Evolutionary conservation across 2,888 invertebrate species (phyloP).

Genomic region (Galerucella nymphaeae): DNA sequence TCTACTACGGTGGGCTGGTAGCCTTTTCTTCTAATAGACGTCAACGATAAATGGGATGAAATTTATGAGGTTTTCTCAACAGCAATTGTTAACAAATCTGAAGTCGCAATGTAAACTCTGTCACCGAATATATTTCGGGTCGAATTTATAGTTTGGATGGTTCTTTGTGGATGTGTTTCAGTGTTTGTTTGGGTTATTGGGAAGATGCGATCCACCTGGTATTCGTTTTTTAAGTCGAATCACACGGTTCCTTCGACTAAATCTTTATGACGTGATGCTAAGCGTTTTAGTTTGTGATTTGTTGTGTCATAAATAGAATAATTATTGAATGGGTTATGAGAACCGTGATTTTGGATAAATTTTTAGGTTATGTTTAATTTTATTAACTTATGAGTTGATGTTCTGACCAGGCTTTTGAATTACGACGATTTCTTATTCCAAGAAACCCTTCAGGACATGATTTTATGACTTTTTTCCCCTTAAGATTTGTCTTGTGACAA

Average conservation of each 20-base stretch:
- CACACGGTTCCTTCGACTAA: slow-evolving; percentile 58
- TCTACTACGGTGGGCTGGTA: slow-evolving; percentile 51
- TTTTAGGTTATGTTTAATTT: too few relatives aligned
- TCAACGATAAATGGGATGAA: slow-evolving; percentile 52
- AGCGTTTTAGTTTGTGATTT: too few relatives aligned
- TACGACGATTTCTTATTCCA: too few relatives aligned
- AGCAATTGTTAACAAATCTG: slow-evolving; percentile 52
- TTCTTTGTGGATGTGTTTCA: background rate
- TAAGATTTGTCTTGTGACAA: too few relatives aligned
- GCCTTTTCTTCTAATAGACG: slow-evolving; percentile 53
- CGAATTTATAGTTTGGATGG: background rate
- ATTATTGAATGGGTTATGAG: too few relatives aligned
- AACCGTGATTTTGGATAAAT: too few relatives aligned
- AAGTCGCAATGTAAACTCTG: slow-evolving; percentile 53
- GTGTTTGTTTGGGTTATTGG: slow-evolving; percentile 44
- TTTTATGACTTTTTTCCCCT: too few relatives aligned
- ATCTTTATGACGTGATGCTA: slow-evolving; percentile 37
- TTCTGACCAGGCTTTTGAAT: too few relatives aligned
- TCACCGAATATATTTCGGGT: slow-evolving; percentile 42
- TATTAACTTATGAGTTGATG: too few relatives aligned
- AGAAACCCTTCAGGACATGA: too few relatives aligned
- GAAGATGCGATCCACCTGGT: slow-evolving; percentile 57
- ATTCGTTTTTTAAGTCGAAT: slow-evolving; percentile 54
- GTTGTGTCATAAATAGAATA: too few relatives aligned
- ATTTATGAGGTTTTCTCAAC: slow-evolving; percentile 51